Evolutionary conservation across 2,797 vertebrate genomes (phyloP), one percentile per base, ranked within the genome.

Genomic region (Smutsia temminckii): DNA sequence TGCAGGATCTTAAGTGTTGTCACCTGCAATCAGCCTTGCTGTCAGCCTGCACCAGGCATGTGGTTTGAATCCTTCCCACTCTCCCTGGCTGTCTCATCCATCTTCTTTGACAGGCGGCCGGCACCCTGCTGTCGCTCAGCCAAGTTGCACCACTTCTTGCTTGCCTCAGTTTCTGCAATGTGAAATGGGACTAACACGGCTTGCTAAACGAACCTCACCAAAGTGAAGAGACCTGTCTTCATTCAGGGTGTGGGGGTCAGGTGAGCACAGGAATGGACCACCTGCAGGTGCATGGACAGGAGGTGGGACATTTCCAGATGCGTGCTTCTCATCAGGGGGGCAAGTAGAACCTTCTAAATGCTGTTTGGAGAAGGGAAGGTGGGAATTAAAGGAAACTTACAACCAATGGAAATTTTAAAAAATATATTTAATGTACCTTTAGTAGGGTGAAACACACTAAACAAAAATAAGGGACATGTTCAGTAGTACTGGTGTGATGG

Each of bases 391-490:
- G 49, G 6, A 85, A 46, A 75, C 42, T 63, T 61, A 55, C 18
- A 95, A 25, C 20, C 18, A 49, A 42, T 64, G 10, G 49, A 74
- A 92, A 91, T 61, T 34, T 14, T 42, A 59, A 68, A 66, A 80
- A 8, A 27, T 2, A 81, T n/a, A 66, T 14, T 88, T 69, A 53
- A 6, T 29, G 68, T 95, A 85, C 20, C 6, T 91, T 80, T 86
- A 49, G 23, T n/a, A 27, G 59, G 3, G 9, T 92, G 46, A 92
- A 95, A 89, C 27, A 93, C 11, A 77, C 63, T n/a, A 57, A 83
- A 89, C 20, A 85, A 90, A 95, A 95, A 53, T 85, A 87, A 95
- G 42, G 12, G 5, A 18, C 8, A 9, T 34, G n/a, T 75, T 92
- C 42, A 51, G 32, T 42, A 34, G n/a, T 46, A 53, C 13, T 20